Evolutionary conservation across 1,140 invertebrate species (phyloP), one percentile per base, ranked within the genome.

Genomic region (Carposina sasakii): DNA sequence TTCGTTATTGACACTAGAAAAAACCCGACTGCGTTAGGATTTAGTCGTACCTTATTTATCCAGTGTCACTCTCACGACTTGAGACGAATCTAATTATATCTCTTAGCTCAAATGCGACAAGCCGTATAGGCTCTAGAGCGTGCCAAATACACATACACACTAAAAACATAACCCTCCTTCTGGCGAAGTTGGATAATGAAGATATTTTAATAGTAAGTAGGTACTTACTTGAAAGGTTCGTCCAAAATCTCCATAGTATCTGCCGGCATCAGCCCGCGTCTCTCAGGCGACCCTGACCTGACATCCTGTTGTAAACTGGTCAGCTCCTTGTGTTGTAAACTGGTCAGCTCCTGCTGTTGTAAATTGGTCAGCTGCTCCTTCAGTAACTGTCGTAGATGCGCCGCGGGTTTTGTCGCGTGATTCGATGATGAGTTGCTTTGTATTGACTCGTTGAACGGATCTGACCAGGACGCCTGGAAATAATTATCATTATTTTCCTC

Each of bases 221-320:
- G 4, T 5, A 78, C 78, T 76, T 20, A 83, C 79, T 77, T 81
- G 28, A 74, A 81, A 6, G 76, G 72, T 0, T 74, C 66, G 3
- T 76, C 76, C 1, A 77, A 57, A 3, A 83, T 81, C 36, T 83
- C 71, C 0, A 77, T 63, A n/a, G 30, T 43, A 16, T 83, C 79
- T 0, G 72, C 76, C 0, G 67, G 52, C 0, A 73, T 67, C 23
- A 83, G n/a, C 0, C 60, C 62, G 0, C 57, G 61, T 19, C 69
- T 52, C 8, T 69, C 61, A 0, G 72, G 70, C 1, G 72, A 71
- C 20, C 60, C 49, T 0, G 33, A 21, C 6, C 41, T 17, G 23
- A 16, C 9, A 4, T 63, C 52, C 22, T 63, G 57, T 26, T 64
- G 67, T 1, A 78, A 13, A n/a, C 34, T 73, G 43, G 36, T 71